Evolutionary conservation across 2,113 vertebrate species (phyloP).

Genomic region (Tyrannus savana): DNA sequence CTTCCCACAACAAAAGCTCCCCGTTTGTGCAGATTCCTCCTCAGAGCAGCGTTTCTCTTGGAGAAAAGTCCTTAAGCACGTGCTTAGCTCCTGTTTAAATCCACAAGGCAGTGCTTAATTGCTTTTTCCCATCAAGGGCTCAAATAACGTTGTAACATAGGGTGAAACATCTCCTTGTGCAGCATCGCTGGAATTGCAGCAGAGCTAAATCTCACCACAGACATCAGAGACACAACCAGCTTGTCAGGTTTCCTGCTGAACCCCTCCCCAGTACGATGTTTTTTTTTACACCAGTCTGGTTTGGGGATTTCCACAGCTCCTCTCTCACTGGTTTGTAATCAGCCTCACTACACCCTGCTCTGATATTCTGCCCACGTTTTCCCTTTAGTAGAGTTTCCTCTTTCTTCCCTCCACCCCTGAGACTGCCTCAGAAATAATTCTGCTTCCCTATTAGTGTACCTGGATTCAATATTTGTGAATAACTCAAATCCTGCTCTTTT

Average conservation of each 20-base stretch:
- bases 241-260: constrained; percentile 4
- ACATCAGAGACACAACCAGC: neutral
- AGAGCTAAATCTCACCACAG: neutral
- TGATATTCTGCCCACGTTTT: constrained; percentile 45
- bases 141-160: constrained; percentile 4
- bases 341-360: neutral
- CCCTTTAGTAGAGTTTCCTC: neutral
- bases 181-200: neutral
- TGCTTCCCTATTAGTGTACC: neutral
- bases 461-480: constrained; percentile 45
- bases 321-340: neutral
- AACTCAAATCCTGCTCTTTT: neutral
- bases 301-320: constrained; percentile 15
- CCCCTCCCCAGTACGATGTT: neutral
- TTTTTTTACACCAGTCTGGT: neutral
- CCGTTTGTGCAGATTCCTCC: neutral
- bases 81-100: constrained; percentile 38
- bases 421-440: neutral
- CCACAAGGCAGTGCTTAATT: constrained; percentile 42
- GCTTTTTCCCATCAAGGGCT: constrained; percentile 47
- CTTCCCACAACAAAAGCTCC: neutral
- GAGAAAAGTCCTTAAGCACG: neutral
- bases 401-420: constrained; percentile 27
- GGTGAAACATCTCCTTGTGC: neutral
- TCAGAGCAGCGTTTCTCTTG: neutral